phyloP scores from a whole-genome alignment of 2,888 invertebrate genomes.

The Hofmannophila pseudospretella region DNA sequence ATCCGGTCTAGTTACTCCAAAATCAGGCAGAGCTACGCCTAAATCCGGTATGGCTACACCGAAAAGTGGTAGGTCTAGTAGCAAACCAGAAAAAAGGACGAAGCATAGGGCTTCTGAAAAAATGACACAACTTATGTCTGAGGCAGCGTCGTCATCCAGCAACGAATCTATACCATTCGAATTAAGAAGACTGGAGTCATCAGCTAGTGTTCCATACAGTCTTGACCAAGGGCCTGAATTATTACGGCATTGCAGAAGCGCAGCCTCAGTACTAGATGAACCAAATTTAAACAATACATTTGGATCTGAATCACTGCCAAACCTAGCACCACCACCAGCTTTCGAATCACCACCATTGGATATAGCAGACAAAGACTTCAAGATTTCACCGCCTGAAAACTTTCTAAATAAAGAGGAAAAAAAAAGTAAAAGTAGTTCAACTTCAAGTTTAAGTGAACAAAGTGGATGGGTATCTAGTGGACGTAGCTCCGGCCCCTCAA shows the following conservation, averaged over 20 bases:
- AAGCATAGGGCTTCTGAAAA: slow-evolving; percentile 73
- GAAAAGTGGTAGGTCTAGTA: slow-evolving; percentile 76
- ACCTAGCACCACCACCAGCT: slow-evolving; percentile 80
- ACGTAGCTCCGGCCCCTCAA: slow-evolving; percentile 80
- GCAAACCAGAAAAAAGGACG: slow-evolving; percentile 64
- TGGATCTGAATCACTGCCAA: slow-evolving; percentile 85
- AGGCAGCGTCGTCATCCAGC: slow-evolving; percentile 79
- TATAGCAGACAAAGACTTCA: slow-evolving; percentile 70
- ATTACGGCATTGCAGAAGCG: slow-evolving; percentile 76
- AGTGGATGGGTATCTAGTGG: slow-evolving; percentile 93
- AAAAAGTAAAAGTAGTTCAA: slow-evolving; percentile 72
- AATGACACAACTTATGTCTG: slow-evolving; percentile 73
- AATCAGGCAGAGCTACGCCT: slow-evolving; percentile 62
- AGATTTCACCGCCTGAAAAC: slow-evolving; percentile 69
- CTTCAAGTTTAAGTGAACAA: slow-evolving; percentile 86
- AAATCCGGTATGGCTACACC: slow-evolving; percentile 72
- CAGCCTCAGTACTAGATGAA: slow-evolving; percentile 77
- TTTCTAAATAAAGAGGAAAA: slow-evolving; percentile 67
- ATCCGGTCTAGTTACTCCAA: slow-evolving; percentile 65
- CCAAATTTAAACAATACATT: slow-evolving; percentile 69
- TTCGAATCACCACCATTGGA: slow-evolving; percentile 77
- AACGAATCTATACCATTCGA: slow-evolving; percentile 75
- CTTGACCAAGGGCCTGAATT: slow-evolving; percentile 71
- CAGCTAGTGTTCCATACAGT: slow-evolving; percentile 82
- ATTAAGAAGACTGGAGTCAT: slow-evolving; percentile 72